phyloP scores from a whole-genome alignment of 2,113 vertebrate species.

The Cebus imitator region DNA sequence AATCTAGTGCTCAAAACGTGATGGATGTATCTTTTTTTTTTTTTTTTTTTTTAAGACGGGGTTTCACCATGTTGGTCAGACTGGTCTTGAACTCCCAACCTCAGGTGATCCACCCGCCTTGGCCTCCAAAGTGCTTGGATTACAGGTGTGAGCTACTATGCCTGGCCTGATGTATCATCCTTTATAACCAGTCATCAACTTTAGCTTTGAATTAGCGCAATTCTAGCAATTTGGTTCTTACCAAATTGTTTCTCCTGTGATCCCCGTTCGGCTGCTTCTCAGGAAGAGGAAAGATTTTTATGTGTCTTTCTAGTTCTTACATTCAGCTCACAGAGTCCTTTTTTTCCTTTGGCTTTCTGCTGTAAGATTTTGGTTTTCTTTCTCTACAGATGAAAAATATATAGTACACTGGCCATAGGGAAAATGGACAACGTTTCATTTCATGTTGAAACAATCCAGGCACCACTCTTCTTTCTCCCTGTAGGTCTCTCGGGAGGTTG shows the following conservation, averaged over 20 bases:
- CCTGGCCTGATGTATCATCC: not conserved
- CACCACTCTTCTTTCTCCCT: not conserved
- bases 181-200: not conserved
- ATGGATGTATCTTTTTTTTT: too few species aligned
- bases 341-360: not conserved
- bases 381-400: not conserved
- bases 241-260: not conserved
- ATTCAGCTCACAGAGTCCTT: not conserved
- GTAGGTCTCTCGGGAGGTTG: not conserved
- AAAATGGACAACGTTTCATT: not conserved
- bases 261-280: not conserved
- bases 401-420: not conserved
- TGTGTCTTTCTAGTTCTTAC: not conserved
- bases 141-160: too few species aligned
- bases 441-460: not conserved
- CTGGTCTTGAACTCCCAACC: too few species aligned
- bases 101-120: too few species aligned
- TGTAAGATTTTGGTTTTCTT: not conserved
- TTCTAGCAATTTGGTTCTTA: not conserved
- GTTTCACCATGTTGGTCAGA: too few species aligned
- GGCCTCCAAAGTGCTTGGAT: too few species aligned
- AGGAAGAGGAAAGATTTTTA: not conserved
- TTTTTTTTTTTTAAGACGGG: too few species aligned
- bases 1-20: not conserved
- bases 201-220: not conserved